A percentile compares a stretch with the other conserved stretches of the same genome.
phyloP scores from a whole-genome alignment of 23 tunicate genomes.

The Ascidia mentula region DNA sequence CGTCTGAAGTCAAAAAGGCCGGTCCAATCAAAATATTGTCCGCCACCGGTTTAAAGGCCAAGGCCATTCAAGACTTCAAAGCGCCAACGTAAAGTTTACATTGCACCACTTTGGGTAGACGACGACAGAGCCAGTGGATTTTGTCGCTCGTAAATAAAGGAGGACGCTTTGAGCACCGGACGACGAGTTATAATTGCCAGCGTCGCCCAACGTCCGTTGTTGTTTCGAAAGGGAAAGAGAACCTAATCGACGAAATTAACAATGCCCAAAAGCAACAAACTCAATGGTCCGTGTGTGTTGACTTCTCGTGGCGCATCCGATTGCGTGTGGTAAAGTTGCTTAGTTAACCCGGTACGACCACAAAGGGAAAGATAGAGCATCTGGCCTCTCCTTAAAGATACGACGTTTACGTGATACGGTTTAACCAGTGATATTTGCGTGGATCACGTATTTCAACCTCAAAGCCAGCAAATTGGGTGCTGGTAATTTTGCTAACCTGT shows the following conservation, averaged over 20 bases:
- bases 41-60: neutral
- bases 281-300: conserved; percentile 3
- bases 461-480: too few relatives aligned
- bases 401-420: too few relatives aligned
- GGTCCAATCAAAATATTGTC: neutral
- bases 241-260: conserved; percentile 5
- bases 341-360: too few relatives aligned
- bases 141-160: conserved; percentile 4
- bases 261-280: conserved; percentile 8
- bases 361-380: too few relatives aligned
- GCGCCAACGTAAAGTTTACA: conserved; percentile 4
- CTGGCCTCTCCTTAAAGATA: too few relatives aligned
- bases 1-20: neutral
- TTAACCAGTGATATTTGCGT: too few relatives aligned
- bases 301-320: conserved; percentile 10
- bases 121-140: neutral
- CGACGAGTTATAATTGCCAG: neutral
- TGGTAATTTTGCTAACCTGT: too few relatives aligned
- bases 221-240: conserved; percentile 12
- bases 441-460: too few relatives aligned
- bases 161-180: neutral
- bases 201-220: conserved; percentile 3
- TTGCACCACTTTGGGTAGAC: neutral
- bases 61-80: neutral
- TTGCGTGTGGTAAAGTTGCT: neutral